Conservation (phyloP, 2,797 vertebrate species). For the Hippopotamyrus pictus region DNA sequence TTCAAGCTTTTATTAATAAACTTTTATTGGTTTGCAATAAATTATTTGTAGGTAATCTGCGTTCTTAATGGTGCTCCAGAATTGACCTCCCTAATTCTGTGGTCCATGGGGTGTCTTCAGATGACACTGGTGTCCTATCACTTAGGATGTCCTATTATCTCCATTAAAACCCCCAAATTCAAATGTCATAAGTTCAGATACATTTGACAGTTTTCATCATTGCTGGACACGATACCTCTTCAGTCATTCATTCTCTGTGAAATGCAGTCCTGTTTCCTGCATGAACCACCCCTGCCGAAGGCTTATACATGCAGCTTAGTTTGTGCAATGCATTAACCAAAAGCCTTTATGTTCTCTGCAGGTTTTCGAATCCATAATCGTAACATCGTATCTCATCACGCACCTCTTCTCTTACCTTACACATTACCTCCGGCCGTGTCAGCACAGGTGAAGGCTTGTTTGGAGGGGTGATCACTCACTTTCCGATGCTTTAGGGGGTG, state of each 20-base stretch:
- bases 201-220: background rate
- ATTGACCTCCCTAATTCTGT: background rate
- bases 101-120: background rate
- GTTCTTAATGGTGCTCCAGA: background rate
- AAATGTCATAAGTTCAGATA: background rate
- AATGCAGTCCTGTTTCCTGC: conserved; percentile 20
- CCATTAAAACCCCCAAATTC: background rate
- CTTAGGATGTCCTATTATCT: background rate
- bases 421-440: background rate
- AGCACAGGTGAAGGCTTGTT: background rate
- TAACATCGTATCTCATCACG: conserved; percentile 35
- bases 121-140: background rate
- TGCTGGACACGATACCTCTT: conserved; percentile 40
- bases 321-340: conserved; percentile 41
- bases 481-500: background rate
- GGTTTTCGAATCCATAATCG: conserved; percentile 36
- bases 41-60: background rate
- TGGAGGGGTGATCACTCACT: background rate
- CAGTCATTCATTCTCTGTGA: conserved; percentile 41
- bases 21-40: background rate
- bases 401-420: background rate
- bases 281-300: background rate
- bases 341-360: conserved; percentile 26
- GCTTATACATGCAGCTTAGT: conserved; percentile 47
- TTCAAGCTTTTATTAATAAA: background rate